A percentile compares a stretch with the other conserved stretches of the same genome.
phyloP scores from a whole-genome alignment of 92 coral and sea anemone genomes.

The Hydrozoanthus gracilis region DNA sequence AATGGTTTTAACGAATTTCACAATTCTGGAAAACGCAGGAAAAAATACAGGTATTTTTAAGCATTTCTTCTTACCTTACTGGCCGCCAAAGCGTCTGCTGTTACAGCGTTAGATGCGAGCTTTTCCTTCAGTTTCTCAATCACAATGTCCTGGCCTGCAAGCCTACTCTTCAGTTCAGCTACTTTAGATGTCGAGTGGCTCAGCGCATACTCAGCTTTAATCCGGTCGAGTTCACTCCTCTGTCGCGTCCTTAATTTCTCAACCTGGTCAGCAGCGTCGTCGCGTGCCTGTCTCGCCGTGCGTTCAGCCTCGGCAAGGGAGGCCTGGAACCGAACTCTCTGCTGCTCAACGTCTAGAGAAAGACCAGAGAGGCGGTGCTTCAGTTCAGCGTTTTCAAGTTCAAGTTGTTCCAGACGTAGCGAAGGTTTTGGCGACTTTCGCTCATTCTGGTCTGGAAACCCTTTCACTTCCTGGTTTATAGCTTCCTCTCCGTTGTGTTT shows the following conservation, averaged over 20 bases:
- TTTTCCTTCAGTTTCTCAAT: constrained; percentile 89
- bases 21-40: neutral
- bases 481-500: constrained; percentile 55
- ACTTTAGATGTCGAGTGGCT: constrained; percentile 85
- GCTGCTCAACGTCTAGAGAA: constrained; percentile 89
- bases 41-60: neutral
- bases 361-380: constrained; percentile 74
- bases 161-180: constrained; percentile 82
- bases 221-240: constrained; percentile 79
- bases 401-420: constrained; percentile 61
- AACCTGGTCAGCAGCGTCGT: constrained; percentile 93
- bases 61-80: constrained; percentile 63
- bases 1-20: neutral
- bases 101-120: constrained; percentile 67
- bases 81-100: constrained; percentile 77
- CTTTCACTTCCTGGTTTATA: constrained; percentile 24
- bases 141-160: constrained; percentile 89
- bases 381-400: constrained; percentile 71
- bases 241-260: constrained; percentile 80
- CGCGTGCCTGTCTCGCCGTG: constrained; percentile 83
- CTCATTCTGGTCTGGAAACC: constrained; percentile 8
- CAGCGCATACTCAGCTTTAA: constrained; percentile 79
- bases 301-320: constrained; percentile 96
- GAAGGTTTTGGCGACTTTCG: constrained; percentile 52
- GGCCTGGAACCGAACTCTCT: constrained; percentile 92